Evolutionary conservation across 2,113 vertebrate genomes (phyloP), one percentile per base, ranked within the genome.

Genomic region (Camelus bactrianus): DNA sequence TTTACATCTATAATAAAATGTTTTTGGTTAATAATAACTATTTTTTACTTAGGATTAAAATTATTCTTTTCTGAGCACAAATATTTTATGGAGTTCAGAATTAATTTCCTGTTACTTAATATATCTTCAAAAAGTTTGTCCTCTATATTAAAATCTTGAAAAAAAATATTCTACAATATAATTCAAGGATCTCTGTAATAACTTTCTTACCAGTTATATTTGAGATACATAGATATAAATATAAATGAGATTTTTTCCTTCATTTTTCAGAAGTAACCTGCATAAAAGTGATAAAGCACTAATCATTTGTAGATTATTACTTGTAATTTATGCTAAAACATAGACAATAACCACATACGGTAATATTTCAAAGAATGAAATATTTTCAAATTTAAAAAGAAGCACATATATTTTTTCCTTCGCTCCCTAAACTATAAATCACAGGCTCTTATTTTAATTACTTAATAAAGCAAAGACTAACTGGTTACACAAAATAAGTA

Each of bases 31-130:
- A 60, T 65, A 60, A n/a, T 0, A 58, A 30, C 38, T 38, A 32
- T n/a, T 92, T 89, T 95, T 81, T 26, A 90, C 50, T 56, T 32
- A 90, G 2, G 8, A 26, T 60, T 67, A 88, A 86, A 72, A 70
- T 52, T 92, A 30, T 22, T 67, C 1, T 42, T 75, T 60, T 46
- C 28, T 91, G 1, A 1, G 3, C 3, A 75, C 54, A 93, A 64
- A 26, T 82, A 42, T 35, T 28, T 83, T 70, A 48, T n/a, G 6
- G 28, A 65, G 64, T 58, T 83, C 28, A 81, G 3, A 91, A 65
- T 64, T 65, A 48, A 54, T 79, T 77, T 79, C 3, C 38, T 75
- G 8, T 24, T 69, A 22, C 48, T 82, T 73, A 91, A 82, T 7
- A 58, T 46, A 2, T 56, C 75, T 82, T 69, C 20, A 69, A 77